Evolutionary conservation across 2,888 invertebrate species (phyloP).

Genomic region (Podabrus alpinus): DNA sequence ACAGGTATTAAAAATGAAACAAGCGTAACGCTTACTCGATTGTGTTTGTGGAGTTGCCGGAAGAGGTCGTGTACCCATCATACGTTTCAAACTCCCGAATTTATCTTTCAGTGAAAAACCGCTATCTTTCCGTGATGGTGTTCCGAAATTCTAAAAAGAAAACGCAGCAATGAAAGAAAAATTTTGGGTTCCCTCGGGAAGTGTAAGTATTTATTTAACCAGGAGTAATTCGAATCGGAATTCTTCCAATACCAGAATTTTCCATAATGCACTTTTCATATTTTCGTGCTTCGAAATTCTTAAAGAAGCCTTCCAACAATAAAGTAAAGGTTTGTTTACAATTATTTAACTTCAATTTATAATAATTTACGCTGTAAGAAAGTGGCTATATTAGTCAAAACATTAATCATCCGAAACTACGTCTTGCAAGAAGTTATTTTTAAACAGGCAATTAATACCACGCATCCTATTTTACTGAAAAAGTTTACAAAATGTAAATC

Average conservation of each 20-base stretch:
- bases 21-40: background rate
- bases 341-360: background rate
- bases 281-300: background rate
- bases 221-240: too few species aligned
- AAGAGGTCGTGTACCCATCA: constrained; percentile 58
- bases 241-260: too few species aligned
- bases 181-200: background rate
- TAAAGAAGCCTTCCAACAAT: background rate
- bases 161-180: constrained; percentile 1
- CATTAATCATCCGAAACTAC: background rate
- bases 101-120: constrained; percentile 54
- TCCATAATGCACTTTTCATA: background rate
- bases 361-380: background rate
- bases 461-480: background rate
- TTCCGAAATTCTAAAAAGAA: constrained; percentile 46
- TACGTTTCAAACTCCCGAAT: constrained; percentile 57
- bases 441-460: background rate
- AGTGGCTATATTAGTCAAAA: background rate
- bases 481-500: background rate
- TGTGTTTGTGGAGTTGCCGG: constrained; percentile 58
- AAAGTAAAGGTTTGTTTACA: background rate
- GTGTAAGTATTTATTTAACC: too few species aligned
- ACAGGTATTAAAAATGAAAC: background rate
- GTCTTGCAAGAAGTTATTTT: background rate
- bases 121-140: constrained; percentile 48